Evolutionary conservation across 1,140 invertebrate genomes (phyloP).

Genomic region (Drosophila chauvacae): DNA sequence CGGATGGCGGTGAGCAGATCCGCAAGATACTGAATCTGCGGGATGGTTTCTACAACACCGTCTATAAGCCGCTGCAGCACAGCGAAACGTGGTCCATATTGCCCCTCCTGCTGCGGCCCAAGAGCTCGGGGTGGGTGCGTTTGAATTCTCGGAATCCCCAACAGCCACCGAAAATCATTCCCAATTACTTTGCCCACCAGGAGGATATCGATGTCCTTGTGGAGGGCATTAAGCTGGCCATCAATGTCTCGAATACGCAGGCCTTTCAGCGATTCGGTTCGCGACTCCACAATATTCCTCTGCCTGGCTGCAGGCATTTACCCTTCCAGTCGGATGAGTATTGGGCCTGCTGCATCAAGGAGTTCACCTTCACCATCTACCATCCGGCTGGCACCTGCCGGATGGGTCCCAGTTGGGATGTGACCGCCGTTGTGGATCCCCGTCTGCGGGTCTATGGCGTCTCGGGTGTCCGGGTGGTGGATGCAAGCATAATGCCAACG

Average conservation of each 20-base stretch:
- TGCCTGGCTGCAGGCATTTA: constrained; percentile 91
- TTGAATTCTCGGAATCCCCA: constrained; percentile 92
- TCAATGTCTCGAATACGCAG: constrained; percentile 91
- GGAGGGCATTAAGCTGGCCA: constrained; percentile 92
- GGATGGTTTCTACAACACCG: constrained; percentile 92
- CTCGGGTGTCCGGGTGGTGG: constrained; percentile 89
- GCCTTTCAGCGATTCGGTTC: constrained; percentile 93
- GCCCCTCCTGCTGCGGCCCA: constrained; percentile 91
- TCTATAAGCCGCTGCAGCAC: constrained; percentile 92
- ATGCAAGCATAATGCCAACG: constrained; percentile 92
- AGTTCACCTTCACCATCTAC: constrained; percentile 94
- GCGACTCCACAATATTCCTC: constrained; percentile 90
- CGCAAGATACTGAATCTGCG: constrained; percentile 90
- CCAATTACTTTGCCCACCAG: constrained; percentile 94
- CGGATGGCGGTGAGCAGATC: constrained; percentile 91
- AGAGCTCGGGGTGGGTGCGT: constrained; percentile 92
- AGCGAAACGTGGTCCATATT: constrained; percentile 94
- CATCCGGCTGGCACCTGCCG: constrained; percentile 94
- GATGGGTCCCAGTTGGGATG: constrained; percentile 92
- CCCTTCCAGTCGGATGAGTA: constrained; percentile 92
- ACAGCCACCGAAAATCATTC: constrained; percentile 93
- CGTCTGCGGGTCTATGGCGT: constrained; percentile 90
- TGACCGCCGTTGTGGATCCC: constrained; percentile 92
- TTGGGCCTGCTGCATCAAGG: constrained; percentile 91
- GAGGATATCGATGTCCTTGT: constrained; percentile 91